These are phyloP conservation scores for Cheilosia impressa DNA, from an alignment of 2,888 invertebrate genomes.

Conservation along the genomic window DNA sequence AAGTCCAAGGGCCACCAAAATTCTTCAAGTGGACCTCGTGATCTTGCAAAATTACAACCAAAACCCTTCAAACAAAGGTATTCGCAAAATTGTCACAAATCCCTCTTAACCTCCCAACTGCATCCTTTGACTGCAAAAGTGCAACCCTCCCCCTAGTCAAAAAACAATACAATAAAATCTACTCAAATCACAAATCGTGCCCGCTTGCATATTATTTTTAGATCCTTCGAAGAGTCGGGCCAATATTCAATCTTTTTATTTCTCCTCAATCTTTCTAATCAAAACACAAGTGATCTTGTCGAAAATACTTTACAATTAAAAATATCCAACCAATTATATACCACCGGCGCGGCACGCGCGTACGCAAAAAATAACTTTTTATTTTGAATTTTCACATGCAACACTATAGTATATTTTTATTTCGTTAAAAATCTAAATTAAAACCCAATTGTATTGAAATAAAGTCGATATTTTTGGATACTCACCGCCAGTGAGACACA, in stretches of 20 bases:
- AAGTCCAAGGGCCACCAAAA: too few relatives aligned
- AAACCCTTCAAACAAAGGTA: too few relatives aligned
- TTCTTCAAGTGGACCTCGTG: too few relatives aligned
- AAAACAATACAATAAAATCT: neutral
- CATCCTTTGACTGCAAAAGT: neutral
- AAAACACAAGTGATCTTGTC: conserved; percentile 69
- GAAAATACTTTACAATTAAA: conserved; percentile 74
- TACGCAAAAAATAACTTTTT: conserved; percentile 75
- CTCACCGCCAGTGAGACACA: conserved; percentile 26
- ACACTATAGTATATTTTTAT: conserved; percentile 67
- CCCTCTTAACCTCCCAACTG: neutral
- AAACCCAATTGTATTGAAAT: conserved; percentile 75
- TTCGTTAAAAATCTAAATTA: conserved; percentile 72
- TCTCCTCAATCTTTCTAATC: conserved; percentile 46
- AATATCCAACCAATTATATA: conserved; percentile 60
- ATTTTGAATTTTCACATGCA: conserved; percentile 71
- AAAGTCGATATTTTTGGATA: conserved; percentile 75
- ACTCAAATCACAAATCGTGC: neutral
- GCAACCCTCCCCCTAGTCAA: neutral
- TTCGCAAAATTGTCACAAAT: neutral
- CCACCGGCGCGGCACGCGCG: conserved; percentile 35
- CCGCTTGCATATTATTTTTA: conserved; percentile 51
- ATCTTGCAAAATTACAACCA: too few relatives aligned
- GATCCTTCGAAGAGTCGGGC: conserved; percentile 41
- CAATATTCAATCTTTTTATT: conserved; percentile 33